Conservation (phyloP, 2,888 invertebrate genomes). For the Caenorhabditis angaria region DNA sequence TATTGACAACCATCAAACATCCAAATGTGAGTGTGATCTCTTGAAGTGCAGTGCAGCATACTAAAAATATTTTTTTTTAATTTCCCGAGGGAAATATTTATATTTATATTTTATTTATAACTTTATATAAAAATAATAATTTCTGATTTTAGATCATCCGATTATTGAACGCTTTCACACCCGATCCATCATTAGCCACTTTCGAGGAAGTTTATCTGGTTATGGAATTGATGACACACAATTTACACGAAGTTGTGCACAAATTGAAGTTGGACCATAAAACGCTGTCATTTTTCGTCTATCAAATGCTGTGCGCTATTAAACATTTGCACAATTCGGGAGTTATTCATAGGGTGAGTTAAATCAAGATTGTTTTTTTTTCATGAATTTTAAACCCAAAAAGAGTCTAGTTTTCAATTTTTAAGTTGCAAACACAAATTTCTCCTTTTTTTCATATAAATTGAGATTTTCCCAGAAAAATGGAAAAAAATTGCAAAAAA, state of each 20-base stretch:
- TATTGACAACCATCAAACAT: conserved; percentile 99
- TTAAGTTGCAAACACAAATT: too few relatives aligned
- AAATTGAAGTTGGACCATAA: conserved; percentile 82
- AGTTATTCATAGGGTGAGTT: conserved; percentile 69
- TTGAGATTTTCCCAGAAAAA: too few relatives aligned
- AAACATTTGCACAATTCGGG: conserved; percentile 99
- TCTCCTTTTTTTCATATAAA: too few relatives aligned
- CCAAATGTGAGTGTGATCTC: conserved; percentile 95
- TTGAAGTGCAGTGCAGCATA: too few relatives aligned
- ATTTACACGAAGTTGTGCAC: conserved; percentile 54
- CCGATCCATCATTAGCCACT: conserved; percentile 93
- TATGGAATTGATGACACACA: conserved; percentile 81
- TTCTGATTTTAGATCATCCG: conserved; percentile 82
- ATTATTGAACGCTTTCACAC: conserved; percentile 97
- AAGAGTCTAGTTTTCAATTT: neutral
- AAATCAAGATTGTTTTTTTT: neutral
- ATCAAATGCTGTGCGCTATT: conserved; percentile 99
- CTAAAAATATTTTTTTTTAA: neutral
- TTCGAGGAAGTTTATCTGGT: conserved; percentile 96
- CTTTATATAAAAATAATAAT: too few relatives aligned
- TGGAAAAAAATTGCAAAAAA: conserved; percentile 45
- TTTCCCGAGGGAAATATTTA: neutral
- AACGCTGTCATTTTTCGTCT: conserved; percentile 97
- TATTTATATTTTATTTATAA: neutral
- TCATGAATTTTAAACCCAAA: conserved; percentile 1